Evolutionary conservation across 2,888 invertebrate species (phyloP), one percentile per base, ranked within the genome.

Genomic region (Drosophila vallismaia): DNA sequence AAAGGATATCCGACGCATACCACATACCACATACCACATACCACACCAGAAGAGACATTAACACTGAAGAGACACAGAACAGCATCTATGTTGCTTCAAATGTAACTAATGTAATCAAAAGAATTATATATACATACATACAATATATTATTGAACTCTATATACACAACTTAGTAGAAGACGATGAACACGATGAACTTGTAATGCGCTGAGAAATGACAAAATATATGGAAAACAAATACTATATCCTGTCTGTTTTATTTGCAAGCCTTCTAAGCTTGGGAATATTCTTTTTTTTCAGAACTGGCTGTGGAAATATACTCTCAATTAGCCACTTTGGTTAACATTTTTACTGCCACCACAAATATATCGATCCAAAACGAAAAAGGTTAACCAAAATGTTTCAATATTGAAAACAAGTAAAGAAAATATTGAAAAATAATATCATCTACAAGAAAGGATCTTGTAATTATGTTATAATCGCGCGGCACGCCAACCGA

Each of bases 91-190:
- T 64, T 56, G 72, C 66, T 53, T 55, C 54, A 69, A 60, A 57
- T 80, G 82, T 75, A 77, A 76, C 64, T 83, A 86, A 80, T 82
- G 79, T 85, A 85, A 82, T 83, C 83, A 85, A 79, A 81, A 76
- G 26, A 69, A 68, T 44, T 60, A 71, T 70, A 80, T 63, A 80
- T 63, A 74, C 58, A 72, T 69, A 69, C 42, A 60, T 68, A 71
- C 69, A 67, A 67, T 71, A 74, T 64, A 76, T 60, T 75, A 76
- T 74, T 69, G 67, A 79, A 78, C 71, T 74, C 73, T 73, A 66
- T 53, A 85, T 73, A 72, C 60, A 82, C 56, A 52, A 57, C 54
- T 68, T 79, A 84, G 81, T 81, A 81, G 66, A 71, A 76, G 72
- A 64, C 76, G 76, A 81, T 67, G 56, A 62, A 72, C 46, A 45